Base-by-base conservation (phyloP, 2,113 vertebrate genomes). In the Chionodraco myersi region DNA sequence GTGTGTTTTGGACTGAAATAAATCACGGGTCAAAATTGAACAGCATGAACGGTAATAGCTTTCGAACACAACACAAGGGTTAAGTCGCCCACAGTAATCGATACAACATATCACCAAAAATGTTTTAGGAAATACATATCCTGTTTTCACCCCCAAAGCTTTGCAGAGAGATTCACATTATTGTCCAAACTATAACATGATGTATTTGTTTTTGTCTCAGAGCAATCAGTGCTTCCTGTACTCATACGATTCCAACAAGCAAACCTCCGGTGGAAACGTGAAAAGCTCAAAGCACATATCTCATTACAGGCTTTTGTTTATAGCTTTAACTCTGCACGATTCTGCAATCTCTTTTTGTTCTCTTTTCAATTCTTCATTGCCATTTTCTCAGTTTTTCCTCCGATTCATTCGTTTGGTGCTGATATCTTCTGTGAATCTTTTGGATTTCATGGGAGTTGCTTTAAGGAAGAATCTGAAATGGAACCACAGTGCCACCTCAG, bases 231-330 rank as follows among this genome's bases (percentile, higher is more conserved):
- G 56, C 75, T 83, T 84, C 65, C 77, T 67, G 75, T 72, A 15
- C 75, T 67, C 48, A 5, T 34, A 59, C 10, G 6, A 63, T 75
- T 79, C 73, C 69, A 68, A 64, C 65, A 59, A 71, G 83, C 75
- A 86, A 89, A 85, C 66, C 83, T 82, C 80, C 2, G 53, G 82
- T 80, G 68, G 79, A 70, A 73, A 7, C 15, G 52, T 58, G 48
- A 77, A 77, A 80, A 67, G 77, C 89, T 92, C 79, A 82, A 86
- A 88, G 83, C 83, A 75, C 86, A 84, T 86, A 81, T 88, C 90
- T 91, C 85, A 90, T 92, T 92, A 88, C 86, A 72, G 90, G 41
- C 82, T 85, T 90, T 89, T 92, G 88, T 91, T 89, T 88, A 72
- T 76, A 58, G 83, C 69, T 82, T 67, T 78, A 68, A 84, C 70